Percentiles rank a stretch among this genome's conserved stretches.
Conservation (phyloP, 2,888 invertebrate genomes). For the Arrhopalites spinosus region DNA sequence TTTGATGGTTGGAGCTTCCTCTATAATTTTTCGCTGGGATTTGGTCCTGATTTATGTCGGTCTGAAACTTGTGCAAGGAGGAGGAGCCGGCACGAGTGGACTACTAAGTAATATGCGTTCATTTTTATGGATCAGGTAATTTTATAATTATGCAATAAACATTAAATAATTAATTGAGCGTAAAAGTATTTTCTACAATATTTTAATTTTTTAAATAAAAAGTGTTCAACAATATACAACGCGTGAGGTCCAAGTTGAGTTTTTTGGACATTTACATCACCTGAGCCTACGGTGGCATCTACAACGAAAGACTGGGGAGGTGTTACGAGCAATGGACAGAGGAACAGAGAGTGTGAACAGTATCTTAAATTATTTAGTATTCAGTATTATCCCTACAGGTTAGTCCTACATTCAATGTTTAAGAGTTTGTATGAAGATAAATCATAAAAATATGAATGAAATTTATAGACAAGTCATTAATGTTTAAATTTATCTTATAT, state of each 20-base stretch:
- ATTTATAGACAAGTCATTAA: no score
- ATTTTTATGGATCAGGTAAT: constrained; percentile 90
- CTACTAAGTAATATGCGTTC: constrained; percentile 87
- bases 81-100: constrained; percentile 91
- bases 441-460: no score
- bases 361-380: constrained; percentile 85
- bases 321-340: constrained; percentile 93
- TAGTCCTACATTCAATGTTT: no score
- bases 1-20: constrained; percentile 55
- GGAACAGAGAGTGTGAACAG: constrained; percentile 96
- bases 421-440: no score
- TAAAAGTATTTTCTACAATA: no score
- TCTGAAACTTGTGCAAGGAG: constrained; percentile 93
- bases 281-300: constrained; percentile 94
- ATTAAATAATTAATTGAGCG: no score
- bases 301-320: constrained; percentile 93
- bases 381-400: constrained; percentile 92
- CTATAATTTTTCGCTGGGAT: constrained; percentile 78
- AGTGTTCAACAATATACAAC: constrained; percentile 82
- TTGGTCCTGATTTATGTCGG: constrained; percentile 81
- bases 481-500: no score
- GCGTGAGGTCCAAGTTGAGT: constrained; percentile 67
- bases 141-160: no score
- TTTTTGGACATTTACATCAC: constrained; percentile 86
- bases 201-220: no score